Evolutionary conservation across 2,888 invertebrate genomes (phyloP), one percentile per base, ranked within the genome.

Genomic region (Oscheius sp.): DNA sequence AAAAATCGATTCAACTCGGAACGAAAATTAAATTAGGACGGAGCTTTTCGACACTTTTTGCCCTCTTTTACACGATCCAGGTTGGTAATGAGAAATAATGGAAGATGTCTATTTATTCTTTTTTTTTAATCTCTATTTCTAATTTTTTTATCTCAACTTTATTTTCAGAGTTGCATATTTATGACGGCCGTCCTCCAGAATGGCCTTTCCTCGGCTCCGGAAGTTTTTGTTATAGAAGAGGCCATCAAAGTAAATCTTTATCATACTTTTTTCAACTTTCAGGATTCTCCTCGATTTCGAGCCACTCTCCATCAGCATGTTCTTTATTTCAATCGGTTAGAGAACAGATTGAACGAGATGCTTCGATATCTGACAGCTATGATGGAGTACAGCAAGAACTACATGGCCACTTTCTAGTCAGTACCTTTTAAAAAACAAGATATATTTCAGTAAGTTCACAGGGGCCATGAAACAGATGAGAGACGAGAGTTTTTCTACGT

Each of bases 391-490:
- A 95, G 95, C 74, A 95, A 95, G 89, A 91, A 91, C 80, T 95
- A 93, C 89, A 92, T 94, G 86, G 92, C 91, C 87, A 92, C 94
- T 87, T 94, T 95, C 89, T 93, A 93, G 94, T 94, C 12, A 41
- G 5, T 12, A 32, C 17, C 9, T 28, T n/a, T 36, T 36, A 47
- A 17, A 20, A 20, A 47, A 20, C 26, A 22, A 2, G 20, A 33
- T 33, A n/a, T 22, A n/a, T 80, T 82, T 90, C 86, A 89, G 89
- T 75, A 87, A 87, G 67, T 87, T 89, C 75, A 86, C 88, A 72
- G 93, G 92, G 88, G 92, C 94, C 74, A 88, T 95, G 73, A 93
- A 94, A 92, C 95, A 95, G 80, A 89, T 95, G 85, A 92, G 93
- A 80, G 90, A 78, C 9, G 82, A 91, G 54, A 93, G 93, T 88